Conservation (phyloP, 2,797 vertebrate genomes). For the Spondyliosoma cantharus region DNA sequence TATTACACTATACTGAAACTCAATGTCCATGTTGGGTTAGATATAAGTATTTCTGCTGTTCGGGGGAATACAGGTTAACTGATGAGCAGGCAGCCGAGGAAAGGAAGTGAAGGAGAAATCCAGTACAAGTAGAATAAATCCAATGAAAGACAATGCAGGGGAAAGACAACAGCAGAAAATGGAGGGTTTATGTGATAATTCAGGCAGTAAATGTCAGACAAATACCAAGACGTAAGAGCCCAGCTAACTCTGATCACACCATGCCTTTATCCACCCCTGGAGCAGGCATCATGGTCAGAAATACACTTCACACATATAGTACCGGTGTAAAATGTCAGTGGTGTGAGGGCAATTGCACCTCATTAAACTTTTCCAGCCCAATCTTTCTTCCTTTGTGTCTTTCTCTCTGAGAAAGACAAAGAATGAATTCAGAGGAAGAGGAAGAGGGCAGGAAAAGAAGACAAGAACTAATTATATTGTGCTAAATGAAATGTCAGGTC, state of each 20-base stretch:
- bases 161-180: slow-evolving; percentile 22
- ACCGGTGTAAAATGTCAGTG: slow-evolving; percentile 49
- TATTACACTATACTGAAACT: too few relatives aligned
- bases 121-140: slow-evolving; percentile 20
- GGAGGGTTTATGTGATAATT: slow-evolving; percentile 39
- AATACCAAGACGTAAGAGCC: slow-evolving; percentile 60
- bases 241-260: slow-evolving; percentile 36
- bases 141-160: slow-evolving; percentile 20
- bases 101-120: background rate
- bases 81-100: background rate
- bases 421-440: background rate
- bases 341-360: slow-evolving; percentile 18
- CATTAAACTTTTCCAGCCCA: slow-evolving; percentile 21
- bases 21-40: background rate
- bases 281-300: slow-evolving; percentile 19
- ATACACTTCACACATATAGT: slow-evolving; percentile 25
- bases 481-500: slow-evolving; percentile 5
- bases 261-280: slow-evolving; percentile 31
- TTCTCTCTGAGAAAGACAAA: slow-evolving; percentile 1
- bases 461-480: background rate
- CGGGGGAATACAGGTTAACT: background rate
- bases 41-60: background rate
- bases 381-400: slow-evolving; percentile 11
- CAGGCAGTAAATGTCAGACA: slow-evolving; percentile 63
- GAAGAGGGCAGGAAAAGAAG: background rate